Percentiles rank a stretch among this genome's conserved stretches.
Evolutionary conservation across 2,888 invertebrate species (phyloP).

Genomic region (Gastracanthus pulcherrimus): DNA sequence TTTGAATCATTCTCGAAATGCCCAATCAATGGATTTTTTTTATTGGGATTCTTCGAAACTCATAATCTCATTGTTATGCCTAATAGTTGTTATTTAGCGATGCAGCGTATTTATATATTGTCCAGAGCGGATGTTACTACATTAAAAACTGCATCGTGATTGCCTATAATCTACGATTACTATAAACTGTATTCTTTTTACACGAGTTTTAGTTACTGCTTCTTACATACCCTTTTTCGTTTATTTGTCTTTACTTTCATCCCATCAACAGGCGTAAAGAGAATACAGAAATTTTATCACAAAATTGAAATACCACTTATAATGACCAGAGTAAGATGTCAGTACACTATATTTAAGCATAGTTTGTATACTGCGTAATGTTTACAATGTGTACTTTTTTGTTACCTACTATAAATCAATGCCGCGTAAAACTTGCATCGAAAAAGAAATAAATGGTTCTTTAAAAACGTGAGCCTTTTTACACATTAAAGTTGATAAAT

Average conservation of each 20-base stretch:
- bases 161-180: constrained; percentile 51
- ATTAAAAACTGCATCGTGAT: constrained; percentile 45
- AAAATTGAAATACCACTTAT: constrained; percentile 58
- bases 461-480: constrained; percentile 14
- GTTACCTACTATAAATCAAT: constrained; percentile 18
- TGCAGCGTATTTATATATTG: constrained; percentile 55
- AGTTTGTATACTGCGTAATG: constrained; percentile 40
- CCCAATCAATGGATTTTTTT: neutral
- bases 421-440: constrained; percentile 7
- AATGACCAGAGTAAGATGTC: constrained; percentile 56
- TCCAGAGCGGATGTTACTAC: constrained; percentile 52
- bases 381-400: constrained; percentile 28
- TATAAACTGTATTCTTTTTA: constrained; percentile 56
- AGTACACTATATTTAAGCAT: constrained; percentile 50
- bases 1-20: constrained; percentile 17
- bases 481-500: constrained; percentile 3
- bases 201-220: constrained; percentile 8
- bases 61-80: neutral
- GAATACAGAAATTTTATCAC: constrained; percentile 59
- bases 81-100: constrained; percentile 42
- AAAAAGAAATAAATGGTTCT: neutral
- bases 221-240: neutral
- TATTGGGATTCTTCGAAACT: constrained; percentile 3
- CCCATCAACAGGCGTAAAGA: constrained; percentile 51
- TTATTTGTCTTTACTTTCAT: constrained; percentile 28